Conservation (phyloP, 2,797 vertebrate genomes). For the Phataginus tetradactyla region DNA sequence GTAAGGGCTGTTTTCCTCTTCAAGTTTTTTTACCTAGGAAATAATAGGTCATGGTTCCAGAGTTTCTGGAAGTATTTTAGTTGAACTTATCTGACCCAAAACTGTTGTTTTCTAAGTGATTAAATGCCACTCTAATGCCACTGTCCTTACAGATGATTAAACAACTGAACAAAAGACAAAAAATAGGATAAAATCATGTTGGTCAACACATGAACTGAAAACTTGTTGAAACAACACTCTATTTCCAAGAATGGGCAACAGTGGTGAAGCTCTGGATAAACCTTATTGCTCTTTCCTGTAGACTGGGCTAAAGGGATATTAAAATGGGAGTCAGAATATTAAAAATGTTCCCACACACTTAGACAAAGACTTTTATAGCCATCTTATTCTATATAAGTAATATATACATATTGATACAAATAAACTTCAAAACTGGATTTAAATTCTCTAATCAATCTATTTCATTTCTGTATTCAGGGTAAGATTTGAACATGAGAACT, state of each 20-base stretch:
- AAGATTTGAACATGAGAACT: neutral
- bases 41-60: neutral
- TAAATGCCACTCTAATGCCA: neutral
- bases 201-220: neutral
- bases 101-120: neutral
- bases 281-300: accelerated
- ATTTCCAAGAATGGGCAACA: neutral
- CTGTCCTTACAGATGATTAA: neutral
- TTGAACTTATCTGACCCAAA: neutral
- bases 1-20: neutral
- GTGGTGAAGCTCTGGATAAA: neutral
- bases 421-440: neutral
- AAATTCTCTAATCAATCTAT: neutral
- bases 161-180: neutral
- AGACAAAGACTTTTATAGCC: neutral
- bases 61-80: neutral
- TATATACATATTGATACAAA: neutral
- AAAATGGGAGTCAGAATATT: neutral
- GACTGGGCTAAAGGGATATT: neutral
- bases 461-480: neutral
- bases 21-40: neutral
- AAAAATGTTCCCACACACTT: neutral
- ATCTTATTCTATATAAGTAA: neutral
- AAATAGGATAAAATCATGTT: neutral
- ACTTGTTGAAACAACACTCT: neutral